Conservation (phyloP, 2,113 vertebrate species). For the Cynopterus brachyotis region DNA sequence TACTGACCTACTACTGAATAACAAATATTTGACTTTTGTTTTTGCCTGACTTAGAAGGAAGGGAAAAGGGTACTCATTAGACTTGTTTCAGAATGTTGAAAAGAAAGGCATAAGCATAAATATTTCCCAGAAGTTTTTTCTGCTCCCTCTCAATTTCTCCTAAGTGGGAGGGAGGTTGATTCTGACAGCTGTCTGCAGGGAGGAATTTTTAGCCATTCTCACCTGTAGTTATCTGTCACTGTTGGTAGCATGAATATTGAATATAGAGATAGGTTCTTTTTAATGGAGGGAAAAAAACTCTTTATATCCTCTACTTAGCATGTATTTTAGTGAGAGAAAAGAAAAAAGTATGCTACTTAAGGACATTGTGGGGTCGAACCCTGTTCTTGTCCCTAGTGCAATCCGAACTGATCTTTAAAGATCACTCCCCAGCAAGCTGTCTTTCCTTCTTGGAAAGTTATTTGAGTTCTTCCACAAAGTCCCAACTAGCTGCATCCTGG, state of each 20-base stretch:
- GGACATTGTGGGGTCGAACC: neutral
- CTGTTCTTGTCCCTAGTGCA: neutral
- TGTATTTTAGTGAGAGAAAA: constrained; percentile 14
- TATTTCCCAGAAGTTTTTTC: neutral
- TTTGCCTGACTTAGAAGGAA: constrained; percentile 33
- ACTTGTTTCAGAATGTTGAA: neutral
- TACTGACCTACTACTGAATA: neutral
- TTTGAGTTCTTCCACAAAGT: neutral
- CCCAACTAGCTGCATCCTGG: too few species aligned
- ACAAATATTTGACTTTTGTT: neutral
- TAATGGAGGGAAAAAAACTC: neutral
- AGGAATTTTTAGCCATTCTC: constrained; percentile 52
- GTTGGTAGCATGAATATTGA: neutral
- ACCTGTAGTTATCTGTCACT: constrained; percentile 41
- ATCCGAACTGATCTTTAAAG: neutral
- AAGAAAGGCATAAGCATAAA: neutral
- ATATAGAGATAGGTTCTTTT: neutral
- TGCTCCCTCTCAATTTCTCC: neutral
- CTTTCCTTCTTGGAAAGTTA: neutral
- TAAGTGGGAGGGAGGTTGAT: neutral
- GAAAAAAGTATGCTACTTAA: neutral
- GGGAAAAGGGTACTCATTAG: neutral
- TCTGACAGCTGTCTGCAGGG: constrained; percentile 45
- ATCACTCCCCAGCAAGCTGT: neutral
- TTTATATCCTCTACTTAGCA: neutral